Percentiles rank a stretch among this genome's conserved stretches.
Conservation (phyloP, 2,113 vertebrate genomes). For the Campylorhamphus procurvoides region DNA sequence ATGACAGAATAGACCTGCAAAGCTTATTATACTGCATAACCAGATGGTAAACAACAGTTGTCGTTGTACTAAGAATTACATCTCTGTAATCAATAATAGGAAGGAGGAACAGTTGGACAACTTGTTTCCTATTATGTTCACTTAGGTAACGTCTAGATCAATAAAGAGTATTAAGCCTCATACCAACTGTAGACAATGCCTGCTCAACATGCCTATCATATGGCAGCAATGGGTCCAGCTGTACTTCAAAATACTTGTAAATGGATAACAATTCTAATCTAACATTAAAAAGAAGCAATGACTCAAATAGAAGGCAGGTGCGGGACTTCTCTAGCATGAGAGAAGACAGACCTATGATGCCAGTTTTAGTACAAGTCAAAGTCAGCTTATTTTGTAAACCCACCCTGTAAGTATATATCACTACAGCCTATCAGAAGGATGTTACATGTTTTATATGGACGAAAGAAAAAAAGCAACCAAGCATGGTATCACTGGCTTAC, state of each 20-base stretch:
- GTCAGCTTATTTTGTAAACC: not conserved
- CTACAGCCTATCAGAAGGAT: not conserved
- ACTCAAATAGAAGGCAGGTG: conserved; percentile 2
- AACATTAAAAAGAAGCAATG: conserved; percentile 17
- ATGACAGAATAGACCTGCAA: conserved; percentile 59
- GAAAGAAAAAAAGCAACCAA: not conserved
- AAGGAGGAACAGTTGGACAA: conserved; percentile 75
- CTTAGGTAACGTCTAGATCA: conserved; percentile 75
- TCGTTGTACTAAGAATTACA: conserved; percentile 69
- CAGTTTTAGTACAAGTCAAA: not conserved
- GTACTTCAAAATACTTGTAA: conserved; percentile 49
- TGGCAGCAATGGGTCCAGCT: conserved; percentile 46
- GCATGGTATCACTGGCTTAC: not conserved
- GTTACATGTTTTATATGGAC: not conserved
- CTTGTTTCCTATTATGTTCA: conserved; percentile 77
- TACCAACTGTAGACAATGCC: conserved; percentile 58
- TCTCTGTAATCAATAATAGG: conserved; percentile 75
- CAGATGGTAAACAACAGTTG: conserved; percentile 77
- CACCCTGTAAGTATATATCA: not conserved
- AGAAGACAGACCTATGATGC: not conserved
- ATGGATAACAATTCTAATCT: conserved; percentile 42
- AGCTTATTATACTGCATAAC: conserved; percentile 69
- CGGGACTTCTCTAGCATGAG: not conserved
- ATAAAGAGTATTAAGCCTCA: conserved; percentile 74
- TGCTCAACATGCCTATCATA: conserved; percentile 59